Base-by-base conservation (phyloP, 2,888 invertebrate genomes). In the Zaprionus obscuricornis region DNA sequence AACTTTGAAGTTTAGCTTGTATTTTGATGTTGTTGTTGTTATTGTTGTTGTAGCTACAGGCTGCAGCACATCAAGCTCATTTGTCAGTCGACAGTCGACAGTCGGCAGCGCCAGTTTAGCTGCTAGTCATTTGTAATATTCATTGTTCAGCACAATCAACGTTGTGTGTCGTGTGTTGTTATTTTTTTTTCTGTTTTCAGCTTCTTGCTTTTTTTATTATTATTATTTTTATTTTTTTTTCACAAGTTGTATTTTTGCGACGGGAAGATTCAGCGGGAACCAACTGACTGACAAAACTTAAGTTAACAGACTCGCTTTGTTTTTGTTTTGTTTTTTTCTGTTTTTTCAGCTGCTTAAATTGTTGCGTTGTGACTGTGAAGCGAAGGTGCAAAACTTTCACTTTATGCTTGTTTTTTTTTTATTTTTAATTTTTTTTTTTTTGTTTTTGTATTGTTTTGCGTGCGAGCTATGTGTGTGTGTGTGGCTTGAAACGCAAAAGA, bases 321-420 rank as follows among this genome's bases (percentile, higher is more conserved):
- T 36, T 83, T 70, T 39, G 33, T 55, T 47, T 36, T 29, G 37
- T 42, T 46, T 39, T 37, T 70, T 79, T 50, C 51, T 71, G 31
- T 60, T 54, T 56, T 37, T 56, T 64, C 54, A 57, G 67, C 81
- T 63, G 84, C 62, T 77, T 66, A 79, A 68, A 50, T 58, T 66
- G 46, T 59, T 66, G 62, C 46, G 58, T 56, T 58, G 63, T 51
- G 52, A 45, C 58, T 66, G n/a, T n/a, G 29, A 52, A 55, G 52
- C 56, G 52, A 58, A 74, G 85, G 74, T 85, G 84, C 84, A 86
- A 87, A 86, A 86, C 87, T 86, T 86, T 86, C 86, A 86, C 85
- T 87, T 75, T 65, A 74, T 58, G 57, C 60, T 56, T 69, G 29
- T 60, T 46, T 62, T 58, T 59, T n/a, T n/a, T n/a, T n/a, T n/a